phyloP scores from a whole-genome alignment of 2,113 vertebrate genomes.

The Poeciliopsis occidentalis region DNA sequence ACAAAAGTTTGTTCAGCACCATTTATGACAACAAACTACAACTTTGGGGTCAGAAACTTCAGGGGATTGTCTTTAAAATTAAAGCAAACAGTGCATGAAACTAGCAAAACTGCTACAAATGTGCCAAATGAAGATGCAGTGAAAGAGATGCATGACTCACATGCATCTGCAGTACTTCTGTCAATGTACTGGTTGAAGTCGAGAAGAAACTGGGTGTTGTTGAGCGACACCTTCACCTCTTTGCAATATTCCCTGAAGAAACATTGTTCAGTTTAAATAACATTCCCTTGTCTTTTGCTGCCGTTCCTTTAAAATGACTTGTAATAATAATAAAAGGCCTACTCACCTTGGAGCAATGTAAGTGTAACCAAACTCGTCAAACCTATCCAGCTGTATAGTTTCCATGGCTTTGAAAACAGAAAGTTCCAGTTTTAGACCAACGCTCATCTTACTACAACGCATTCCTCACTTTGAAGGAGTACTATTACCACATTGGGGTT shows the following conservation, averaged over 20 bases:
- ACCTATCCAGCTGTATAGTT: slow-evolving; percentile 85
- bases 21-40: not conserved
- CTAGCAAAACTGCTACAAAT: slow-evolving; percentile 15
- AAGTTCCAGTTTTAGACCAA: slow-evolving; percentile 8
- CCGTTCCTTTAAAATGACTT: not conserved
- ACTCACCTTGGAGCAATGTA: slow-evolving; percentile 94
- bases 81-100: not conserved
- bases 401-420: slow-evolving; percentile 83
- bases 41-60: not conserved
- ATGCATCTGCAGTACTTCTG: slow-evolving; percentile 87
- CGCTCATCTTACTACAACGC: not conserved
- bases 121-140: slow-evolving; percentile 18
- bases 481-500: no score
- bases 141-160: slow-evolving; percentile 83
- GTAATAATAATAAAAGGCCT: not conserved
- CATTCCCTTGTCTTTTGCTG: not conserved
- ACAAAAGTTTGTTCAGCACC: not conserved
- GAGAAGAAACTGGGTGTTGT: slow-evolving; percentile 95
- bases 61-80: not conserved
- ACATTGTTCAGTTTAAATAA: slow-evolving; percentile 30
- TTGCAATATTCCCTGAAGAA: slow-evolving; percentile 93
- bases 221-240: slow-evolving; percentile 89
- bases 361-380: slow-evolving; percentile 90
- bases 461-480: not conserved
- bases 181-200: slow-evolving; percentile 94